These are phyloP conservation scores for Lycophotia porphyrea DNA, from an alignment of 2,888 invertebrate species.

Conservation along the genomic window DNA sequence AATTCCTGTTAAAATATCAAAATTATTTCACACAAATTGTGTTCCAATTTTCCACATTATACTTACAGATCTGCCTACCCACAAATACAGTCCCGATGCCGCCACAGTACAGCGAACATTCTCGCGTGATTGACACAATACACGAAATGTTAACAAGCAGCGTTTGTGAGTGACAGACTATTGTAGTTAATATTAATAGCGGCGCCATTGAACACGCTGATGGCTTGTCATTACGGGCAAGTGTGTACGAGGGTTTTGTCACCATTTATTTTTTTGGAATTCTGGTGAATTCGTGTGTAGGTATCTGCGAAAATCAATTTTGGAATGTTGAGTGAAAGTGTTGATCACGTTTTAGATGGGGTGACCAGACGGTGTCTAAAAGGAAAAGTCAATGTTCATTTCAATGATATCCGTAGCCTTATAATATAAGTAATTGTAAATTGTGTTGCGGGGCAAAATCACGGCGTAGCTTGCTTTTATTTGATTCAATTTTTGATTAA, in stretches of 20 bases:
- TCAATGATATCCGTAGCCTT: neutral
- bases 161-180: slow-evolving; percentile 57
- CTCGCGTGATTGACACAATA: slow-evolving; percentile 53
- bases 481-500: neutral
- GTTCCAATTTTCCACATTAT: neutral
- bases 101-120: slow-evolving; percentile 33
- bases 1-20: neutral
- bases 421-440: neutral
- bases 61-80: slow-evolving; percentile 1
- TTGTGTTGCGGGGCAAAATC: no score
- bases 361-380: neutral
- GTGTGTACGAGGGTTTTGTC: slow-evolving; percentile 40
- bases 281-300: neutral
- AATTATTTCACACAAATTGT: neutral
- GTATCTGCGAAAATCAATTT: neutral
- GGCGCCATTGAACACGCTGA: slow-evolving; percentile 51
- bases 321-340: neutral
- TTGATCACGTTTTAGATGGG: neutral
- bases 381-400: no score
- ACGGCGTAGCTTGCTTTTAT: neutral
- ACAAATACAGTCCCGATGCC: slow-evolving; percentile 27
- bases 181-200: slow-evolving; percentile 61
- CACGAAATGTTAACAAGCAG: slow-evolving; percentile 57
- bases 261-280: slow-evolving; percentile 13
- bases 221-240: slow-evolving; percentile 57